phyloP scores from a whole-genome alignment of 2,113 vertebrate genomes.

The Scophthalmus maximus region DNA sequence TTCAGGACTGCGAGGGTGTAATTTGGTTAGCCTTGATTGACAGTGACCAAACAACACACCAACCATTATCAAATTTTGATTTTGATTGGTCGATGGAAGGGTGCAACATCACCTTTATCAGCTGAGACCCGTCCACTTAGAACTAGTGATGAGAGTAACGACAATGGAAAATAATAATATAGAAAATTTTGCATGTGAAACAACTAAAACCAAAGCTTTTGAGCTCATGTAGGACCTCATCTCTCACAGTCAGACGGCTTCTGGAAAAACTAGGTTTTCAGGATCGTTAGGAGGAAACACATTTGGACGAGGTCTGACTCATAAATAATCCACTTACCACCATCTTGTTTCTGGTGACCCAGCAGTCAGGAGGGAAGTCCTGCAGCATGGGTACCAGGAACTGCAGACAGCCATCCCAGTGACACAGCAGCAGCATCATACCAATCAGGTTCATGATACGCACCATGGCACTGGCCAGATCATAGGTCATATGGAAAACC shows the following conservation, averaged over 20 bases:
- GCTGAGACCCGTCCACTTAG: background rate
- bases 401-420: constrained; percentile 98
- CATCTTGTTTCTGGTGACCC: constrained; percentile 98
- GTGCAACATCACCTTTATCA: background rate
- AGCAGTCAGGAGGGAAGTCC: constrained; percentile 95
- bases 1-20: too few species aligned
- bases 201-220: background rate
- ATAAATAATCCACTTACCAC: constrained; percentile 87
- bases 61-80: background rate
- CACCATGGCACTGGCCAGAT: constrained; percentile 96
- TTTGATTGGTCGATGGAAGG: background rate
- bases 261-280: background rate
- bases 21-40: too few species aligned
- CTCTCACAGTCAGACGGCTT: too few species aligned
- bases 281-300: background rate
- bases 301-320: constrained; percentile 11
- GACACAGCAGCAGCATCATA: constrained; percentile 99
- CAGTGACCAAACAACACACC: too few species aligned
- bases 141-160: background rate
- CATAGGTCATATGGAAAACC: constrained; percentile 99
- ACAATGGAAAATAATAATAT: background rate
- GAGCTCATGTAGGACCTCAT: background rate
- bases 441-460: constrained; percentile 97
- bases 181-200: background rate
- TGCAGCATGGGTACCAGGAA: constrained; percentile 99